Conservation (phyloP, 2,113 vertebrate genomes). For the Pelmatolapia mariae region DNA sequence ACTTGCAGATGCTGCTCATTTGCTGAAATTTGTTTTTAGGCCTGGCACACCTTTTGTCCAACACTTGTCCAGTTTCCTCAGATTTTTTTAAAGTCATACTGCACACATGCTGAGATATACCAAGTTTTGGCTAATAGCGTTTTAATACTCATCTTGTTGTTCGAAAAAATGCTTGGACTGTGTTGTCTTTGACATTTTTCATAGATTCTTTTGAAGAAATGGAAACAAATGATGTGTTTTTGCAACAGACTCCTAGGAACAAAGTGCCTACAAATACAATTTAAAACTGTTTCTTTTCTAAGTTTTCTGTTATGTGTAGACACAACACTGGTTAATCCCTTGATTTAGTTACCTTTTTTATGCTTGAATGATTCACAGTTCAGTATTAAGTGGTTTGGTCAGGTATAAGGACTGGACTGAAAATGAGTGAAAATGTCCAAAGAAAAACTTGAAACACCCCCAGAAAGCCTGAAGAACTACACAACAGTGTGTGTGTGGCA, state of each 20-base stretch:
- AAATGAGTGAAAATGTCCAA: not conserved
- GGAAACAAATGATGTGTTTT: not conserved
- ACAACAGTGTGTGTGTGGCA: not conserved
- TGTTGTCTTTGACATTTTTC: not conserved
- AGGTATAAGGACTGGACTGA: not conserved
- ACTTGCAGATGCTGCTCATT: not conserved
- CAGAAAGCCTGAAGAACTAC: not conserved
- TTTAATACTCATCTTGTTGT: accelerated
- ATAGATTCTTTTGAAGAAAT: not conserved
- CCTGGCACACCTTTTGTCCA: not conserved
- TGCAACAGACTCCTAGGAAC: too few relatives aligned
- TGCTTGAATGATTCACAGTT: not conserved
- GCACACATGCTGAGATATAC: not conserved
- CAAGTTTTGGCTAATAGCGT: not conserved
- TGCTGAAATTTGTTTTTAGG: not conserved
- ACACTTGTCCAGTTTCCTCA: not conserved
- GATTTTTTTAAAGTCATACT: not conserved
- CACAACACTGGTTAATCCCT: not conserved
- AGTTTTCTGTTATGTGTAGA: not conserved
- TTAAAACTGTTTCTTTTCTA: not conserved
- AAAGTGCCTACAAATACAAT: not conserved
- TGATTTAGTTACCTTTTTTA: not conserved
- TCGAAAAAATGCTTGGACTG: not conserved
- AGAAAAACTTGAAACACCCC: not conserved
- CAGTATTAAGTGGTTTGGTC: not conserved